Evolutionary conservation across 2,113 vertebrate species (phyloP), one percentile per base, ranked within the genome.

Genomic region (Procapra przewalskii): DNA sequence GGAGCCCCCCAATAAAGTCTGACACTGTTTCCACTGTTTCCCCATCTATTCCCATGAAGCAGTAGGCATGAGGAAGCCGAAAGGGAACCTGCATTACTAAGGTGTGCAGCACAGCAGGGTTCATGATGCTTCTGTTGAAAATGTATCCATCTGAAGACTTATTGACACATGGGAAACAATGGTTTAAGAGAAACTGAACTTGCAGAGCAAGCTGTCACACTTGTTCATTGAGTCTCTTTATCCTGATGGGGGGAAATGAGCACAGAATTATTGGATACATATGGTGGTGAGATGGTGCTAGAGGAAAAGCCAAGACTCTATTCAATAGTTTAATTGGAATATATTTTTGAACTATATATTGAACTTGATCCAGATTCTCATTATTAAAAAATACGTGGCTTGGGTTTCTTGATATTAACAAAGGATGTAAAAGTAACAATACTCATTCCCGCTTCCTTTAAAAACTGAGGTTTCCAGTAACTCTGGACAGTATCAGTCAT

Each of bases 301-400:
- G 95, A 97, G 85, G 60, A 97, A 97, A 97, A 98, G 98, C 99
- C 99, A 99, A 98, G 98, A 98, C 67, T 97, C 98, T 98, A 98
- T 99, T 99, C 99, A 99, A 99, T 98, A 97, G 98, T 99, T 99
- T 99, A 99, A 99, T 98, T 99, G 98, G 98, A 98, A 96, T 98
- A 91, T 92, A 98, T 98, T 98, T 98, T 99, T 98, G 91, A 98
- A 98, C 98, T 98, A 98, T 96, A 96, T 97, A 97, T 94, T 98
- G 98, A 99, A 99, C 92, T n/a, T 92, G 7, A 93, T 99, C 99
- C 99, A 99, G 98, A 98, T 97, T 99, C 99, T 99, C 98, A 99
- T 99, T 99, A 99, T 99, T 99, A 98, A 98, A 98, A 98, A 99
- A 97, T 98, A 98, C 98, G 98, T 98, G 98, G 98, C 98, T 99